Conservation (phyloP, 2,797 vertebrate genomes). For the Anisognathus igniventris region DNA sequence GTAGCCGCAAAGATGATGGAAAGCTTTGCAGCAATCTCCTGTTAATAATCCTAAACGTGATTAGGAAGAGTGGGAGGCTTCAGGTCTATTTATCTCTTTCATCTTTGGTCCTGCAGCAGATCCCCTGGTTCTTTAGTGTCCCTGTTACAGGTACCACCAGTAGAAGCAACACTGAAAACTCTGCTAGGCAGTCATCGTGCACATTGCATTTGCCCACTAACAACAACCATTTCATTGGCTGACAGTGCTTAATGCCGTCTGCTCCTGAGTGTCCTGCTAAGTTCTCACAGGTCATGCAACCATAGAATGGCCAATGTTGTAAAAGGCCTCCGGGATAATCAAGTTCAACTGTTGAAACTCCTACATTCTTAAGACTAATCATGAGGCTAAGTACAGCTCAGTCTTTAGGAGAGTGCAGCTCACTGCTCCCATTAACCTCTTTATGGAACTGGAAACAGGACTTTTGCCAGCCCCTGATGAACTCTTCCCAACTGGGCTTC, state of each 20-base stretch:
- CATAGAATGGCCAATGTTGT: not conserved
- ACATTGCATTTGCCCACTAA: not conserved
- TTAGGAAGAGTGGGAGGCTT: not conserved
- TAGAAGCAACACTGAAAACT: not conserved
- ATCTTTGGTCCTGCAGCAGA: not conserved
- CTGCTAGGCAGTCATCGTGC: not conserved
- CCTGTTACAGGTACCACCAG: not conserved
- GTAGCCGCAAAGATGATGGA: not conserved
- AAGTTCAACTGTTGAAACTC: rapidly evolving
- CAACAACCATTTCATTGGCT: not conserved
- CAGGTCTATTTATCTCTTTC: not conserved
- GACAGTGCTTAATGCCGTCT: not conserved
- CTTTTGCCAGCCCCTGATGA: not conserved
- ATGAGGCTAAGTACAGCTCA: not conserved
- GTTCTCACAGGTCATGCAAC: not conserved
- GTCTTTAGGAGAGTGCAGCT: not conserved
- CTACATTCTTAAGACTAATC: not conserved
- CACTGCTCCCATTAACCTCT: not conserved
- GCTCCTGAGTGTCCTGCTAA: not conserved
- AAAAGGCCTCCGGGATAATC: not conserved
- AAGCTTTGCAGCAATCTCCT: not conserved
- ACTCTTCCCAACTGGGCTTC: not conserved
- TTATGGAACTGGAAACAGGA: not conserved
- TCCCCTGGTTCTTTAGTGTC: not conserved
- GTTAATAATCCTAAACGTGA: not conserved